Conservation (phyloP, 2,888 invertebrate species). For the Buathra laborator region DNA sequence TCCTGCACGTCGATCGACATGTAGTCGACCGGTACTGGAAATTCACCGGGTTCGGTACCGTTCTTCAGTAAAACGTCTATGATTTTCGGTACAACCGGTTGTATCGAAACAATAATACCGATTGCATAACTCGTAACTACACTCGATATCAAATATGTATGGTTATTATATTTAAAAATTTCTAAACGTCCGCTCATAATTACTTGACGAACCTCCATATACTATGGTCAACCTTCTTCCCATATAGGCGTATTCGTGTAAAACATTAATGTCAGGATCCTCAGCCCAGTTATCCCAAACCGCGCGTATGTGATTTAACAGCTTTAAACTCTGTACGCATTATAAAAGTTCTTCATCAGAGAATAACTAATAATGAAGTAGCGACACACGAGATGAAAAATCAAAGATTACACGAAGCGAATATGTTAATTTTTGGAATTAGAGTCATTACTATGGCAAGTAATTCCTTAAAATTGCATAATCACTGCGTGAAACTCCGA, state of each 20-base stretch:
- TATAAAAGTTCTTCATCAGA: background rate
- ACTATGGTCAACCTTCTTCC: conserved; percentile 33
- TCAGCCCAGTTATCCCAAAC: conserved; percentile 45
- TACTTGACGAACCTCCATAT: conserved; percentile 40
- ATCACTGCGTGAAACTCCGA: background rate
- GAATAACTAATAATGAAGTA: background rate
- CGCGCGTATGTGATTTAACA: conserved; percentile 29
- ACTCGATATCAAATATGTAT: background rate
- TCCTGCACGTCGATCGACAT: conserved; percentile 45
- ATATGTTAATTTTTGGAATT: too few species aligned
- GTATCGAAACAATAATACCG: conserved; percentile 25
- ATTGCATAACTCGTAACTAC: conserved; percentile 24
- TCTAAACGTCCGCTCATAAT: background rate
- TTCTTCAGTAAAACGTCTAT: conserved; percentile 47
- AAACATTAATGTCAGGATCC: conserved; percentile 46
- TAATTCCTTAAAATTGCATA: too few species aligned
- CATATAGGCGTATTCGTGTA: conserved; percentile 43
- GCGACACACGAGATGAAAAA: too few species aligned
- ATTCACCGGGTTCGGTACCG: conserved; percentile 42
- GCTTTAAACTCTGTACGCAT: background rate
- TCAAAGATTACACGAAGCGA: too few species aligned
- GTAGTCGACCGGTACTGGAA: conserved; percentile 57
- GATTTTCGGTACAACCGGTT: conserved; percentile 53
- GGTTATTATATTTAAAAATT: too few species aligned
- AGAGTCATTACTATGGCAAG: too few species aligned